Base-by-base conservation (phyloP, 2,113 vertebrate species). In the Falcunculus frontatus region DNA sequence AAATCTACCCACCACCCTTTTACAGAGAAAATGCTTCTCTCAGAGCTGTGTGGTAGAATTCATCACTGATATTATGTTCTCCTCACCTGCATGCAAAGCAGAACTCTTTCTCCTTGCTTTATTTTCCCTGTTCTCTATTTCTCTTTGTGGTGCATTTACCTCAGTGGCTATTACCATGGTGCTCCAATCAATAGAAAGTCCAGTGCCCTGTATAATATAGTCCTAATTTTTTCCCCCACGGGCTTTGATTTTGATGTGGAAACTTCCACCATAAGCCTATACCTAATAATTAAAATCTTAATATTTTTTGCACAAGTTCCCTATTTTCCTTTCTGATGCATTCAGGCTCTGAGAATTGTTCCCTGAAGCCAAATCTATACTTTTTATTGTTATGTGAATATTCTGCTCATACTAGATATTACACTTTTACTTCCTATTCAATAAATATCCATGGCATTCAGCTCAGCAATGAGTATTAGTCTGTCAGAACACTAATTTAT, bases 321-420 rank as follows among this genome's bases (percentile, higher is more conserved):
- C 74, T 84, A 5, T 96, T 93, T 90, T 94, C 57, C 37, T 91
- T 92, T 74, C 75, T 63, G 64, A 63, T 68, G 59, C 53, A 55
- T 94, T 77, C 67, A 88, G 56, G 68, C 44, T 53, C 73, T 16
- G 39, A 79, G 94, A 97, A 97, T 84, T 91, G 95, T 83, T 86
- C 97, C 97, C 97, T 91, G 93, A 76, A 97, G 98, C 95, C 94
- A 96, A 93, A 98, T 97, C 97, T 91, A 96, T 96, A 97, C 79
- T 87, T 97, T 97, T 94, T 95, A 96, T 90, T 94, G 95, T 94
- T 94, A 97, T 95, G 95, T 95, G 96, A 97, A 97, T 97, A 95
- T 96, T 97, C 93, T 95, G 90, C 65, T 90, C 63, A 93, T 90
- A 94, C 85, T 53, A 95, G 84, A 91, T 97, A 96, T 87, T 93